A percentile compares a stretch with the other conserved stretches of the same genome.
phyloP scores from a whole-genome alignment of 2,797 vertebrate species.

The Acanthurus lineatus region DNA sequence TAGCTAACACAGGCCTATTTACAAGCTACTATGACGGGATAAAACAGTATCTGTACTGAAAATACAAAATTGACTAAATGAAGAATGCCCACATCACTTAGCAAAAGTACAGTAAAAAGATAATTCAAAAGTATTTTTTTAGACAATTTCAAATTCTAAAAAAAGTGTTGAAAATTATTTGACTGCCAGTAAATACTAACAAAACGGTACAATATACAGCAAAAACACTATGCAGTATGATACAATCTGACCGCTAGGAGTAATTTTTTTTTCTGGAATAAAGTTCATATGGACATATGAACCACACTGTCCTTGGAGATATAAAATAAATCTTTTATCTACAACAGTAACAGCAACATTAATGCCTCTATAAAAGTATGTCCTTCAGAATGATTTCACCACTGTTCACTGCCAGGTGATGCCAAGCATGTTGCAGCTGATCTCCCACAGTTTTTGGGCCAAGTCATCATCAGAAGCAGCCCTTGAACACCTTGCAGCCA shows the following conservation, averaged over 20 bases:
- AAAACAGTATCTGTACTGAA: not conserved
- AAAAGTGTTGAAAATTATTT: constrained; percentile 4
- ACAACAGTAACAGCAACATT: constrained; percentile 22
- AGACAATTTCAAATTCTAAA: constrained; percentile 1
- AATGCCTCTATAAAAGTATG: constrained; percentile 49
- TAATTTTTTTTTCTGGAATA: too few species aligned
- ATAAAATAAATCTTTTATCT: constrained; percentile 9
- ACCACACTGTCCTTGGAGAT: not conserved
- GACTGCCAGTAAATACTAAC: not conserved
- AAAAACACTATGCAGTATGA: constrained; percentile 10
- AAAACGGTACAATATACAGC: not conserved
- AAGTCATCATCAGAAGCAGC: constrained; percentile 79
- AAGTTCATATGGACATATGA: too few species aligned
- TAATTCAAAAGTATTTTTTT: not conserved
- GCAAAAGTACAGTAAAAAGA: constrained; percentile 14
- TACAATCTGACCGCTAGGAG: constrained; percentile 9
- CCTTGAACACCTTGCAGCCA: constrained; percentile 78
- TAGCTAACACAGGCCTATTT: not conserved
- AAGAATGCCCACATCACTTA: not conserved
- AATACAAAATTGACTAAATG: not conserved
- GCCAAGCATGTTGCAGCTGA: constrained; percentile 84
- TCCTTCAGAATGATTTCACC: not conserved
- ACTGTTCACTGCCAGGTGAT: constrained; percentile 82
- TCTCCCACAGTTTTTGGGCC: constrained; percentile 85
- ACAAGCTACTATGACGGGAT: not conserved